A percentile compares a stretch with the other conserved stretches of the same genome.
Evolutionary conservation across 2,113 vertebrate genomes (phyloP).

Genomic region (Rafetus swinhoei): DNA sequence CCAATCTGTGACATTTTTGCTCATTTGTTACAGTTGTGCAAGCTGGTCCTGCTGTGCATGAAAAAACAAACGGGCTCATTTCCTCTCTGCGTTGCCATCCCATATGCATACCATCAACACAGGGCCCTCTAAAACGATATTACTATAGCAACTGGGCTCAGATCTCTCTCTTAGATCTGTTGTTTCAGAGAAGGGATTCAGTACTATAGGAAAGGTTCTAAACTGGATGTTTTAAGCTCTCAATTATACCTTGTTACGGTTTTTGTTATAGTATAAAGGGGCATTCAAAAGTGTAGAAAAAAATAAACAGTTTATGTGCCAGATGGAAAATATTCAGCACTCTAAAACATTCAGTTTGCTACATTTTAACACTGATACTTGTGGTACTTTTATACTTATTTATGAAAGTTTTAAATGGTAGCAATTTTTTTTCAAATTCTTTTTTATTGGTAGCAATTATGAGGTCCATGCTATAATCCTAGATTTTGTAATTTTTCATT

Average conservation of each 20-base stretch:
- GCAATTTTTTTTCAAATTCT: background rate
- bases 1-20: constrained; percentile 68
- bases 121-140: background rate
- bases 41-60: constrained; percentile 14
- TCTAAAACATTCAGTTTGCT: background rate
- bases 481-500: fast-evolving
- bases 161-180: background rate
- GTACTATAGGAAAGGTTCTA: background rate
- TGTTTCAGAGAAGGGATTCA: constrained; percentile 20
- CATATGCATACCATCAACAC: constrained; percentile 35
- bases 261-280: background rate
- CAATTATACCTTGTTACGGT: background rate
- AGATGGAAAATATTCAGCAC: background rate
- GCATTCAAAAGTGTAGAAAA: background rate
- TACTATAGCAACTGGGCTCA: constrained; percentile 60
- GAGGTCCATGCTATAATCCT: background rate
- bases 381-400: background rate
- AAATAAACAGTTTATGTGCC: background rate
- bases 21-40: constrained; percentile 66
- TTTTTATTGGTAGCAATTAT: background rate
- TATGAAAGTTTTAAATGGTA: background rate
- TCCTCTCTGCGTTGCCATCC: constrained; percentile 47
- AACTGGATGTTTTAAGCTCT: background rate
- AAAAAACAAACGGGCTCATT: constrained; percentile 51
- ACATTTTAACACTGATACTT: background rate